These are phyloP conservation scores for Pseudochaenichthys georgianus DNA, from an alignment of 2,797 vertebrate genomes.

Conservation along the genomic window DNA sequence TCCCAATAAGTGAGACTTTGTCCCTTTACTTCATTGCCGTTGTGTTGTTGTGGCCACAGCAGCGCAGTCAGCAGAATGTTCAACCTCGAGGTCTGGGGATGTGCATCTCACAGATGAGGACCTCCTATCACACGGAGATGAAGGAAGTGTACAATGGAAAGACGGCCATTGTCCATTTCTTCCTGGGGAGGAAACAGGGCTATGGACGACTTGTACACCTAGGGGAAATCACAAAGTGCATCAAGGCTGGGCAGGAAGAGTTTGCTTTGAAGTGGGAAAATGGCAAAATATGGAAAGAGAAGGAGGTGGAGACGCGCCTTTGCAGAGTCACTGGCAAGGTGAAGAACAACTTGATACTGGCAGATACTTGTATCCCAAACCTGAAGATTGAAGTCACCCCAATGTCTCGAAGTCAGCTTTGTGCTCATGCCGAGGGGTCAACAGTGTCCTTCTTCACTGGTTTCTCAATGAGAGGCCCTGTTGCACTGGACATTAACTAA, in stretches of 20 bases:
- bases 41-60: constrained; percentile 69
- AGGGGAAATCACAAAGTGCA: constrained; percentile 52
- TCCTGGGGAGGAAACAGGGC: too few relatives aligned
- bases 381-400: constrained; percentile 64
- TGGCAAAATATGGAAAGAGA: constrained; percentile 70
- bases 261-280: constrained; percentile 63
- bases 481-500: constrained; percentile 71
- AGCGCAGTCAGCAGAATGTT: rapidly evolving
- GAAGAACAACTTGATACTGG: constrained; percentile 26
- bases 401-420: constrained; percentile 69
- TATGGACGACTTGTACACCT: too few relatives aligned
- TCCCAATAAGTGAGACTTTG: constrained; percentile 31
- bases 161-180: too few relatives aligned
- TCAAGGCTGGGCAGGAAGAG: background rate
- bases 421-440: background rate
- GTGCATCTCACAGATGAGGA: constrained; percentile 67
- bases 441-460: constrained; percentile 76
- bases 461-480: constrained; percentile 77
- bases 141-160: constrained; percentile 69
- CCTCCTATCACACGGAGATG: constrained; percentile 53
- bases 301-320: constrained; percentile 56
- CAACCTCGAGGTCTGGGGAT: background rate
- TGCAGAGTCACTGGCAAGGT: constrained; percentile 58
- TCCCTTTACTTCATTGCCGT: constrained; percentile 69
- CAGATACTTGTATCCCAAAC: constrained; percentile 42